Base-by-base conservation (phyloP, 1,140 invertebrate species). In the Hyles euphorbiae region DNA sequence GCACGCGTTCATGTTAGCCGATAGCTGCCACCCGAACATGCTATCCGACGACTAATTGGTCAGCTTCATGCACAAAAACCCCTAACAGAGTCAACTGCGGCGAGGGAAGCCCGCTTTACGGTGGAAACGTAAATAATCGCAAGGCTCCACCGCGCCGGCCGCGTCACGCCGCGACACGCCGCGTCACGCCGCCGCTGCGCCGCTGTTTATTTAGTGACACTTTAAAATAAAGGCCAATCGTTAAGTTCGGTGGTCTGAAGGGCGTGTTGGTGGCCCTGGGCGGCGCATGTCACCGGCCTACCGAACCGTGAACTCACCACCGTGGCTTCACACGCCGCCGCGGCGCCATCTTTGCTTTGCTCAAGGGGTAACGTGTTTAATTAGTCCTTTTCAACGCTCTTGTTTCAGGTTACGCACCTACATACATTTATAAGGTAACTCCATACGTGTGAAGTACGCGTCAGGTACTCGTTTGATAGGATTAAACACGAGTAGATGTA, bases 31-130 rank as follows among this genome's bases (percentile, higher is more conserved):
- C 72, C 70, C 68, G 70, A 72, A 76, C 77, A 81, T 78, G 78
- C 79, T 77, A 82, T 74, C 70, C 67, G 54, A 71, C 72, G 78
- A 78, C 78, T 83, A 81, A 83, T 81, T 82, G 76, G 80, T 66
- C 72, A 68, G 68, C 64, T 67, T 58, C 74, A 71, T 76, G 72
- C 67, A 81, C 75, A 79, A 84, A 83, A 80, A 81, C 72, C 78
- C 77, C 70, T 76, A 74, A 72, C 65, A 68, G 67, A 56, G 67
- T 67, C 70, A 70, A 72, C 72, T 67, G 71, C 60, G 61, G 57
- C 68, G 53, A 68, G 75, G 69, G 68, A 72, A 67, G 67, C 68
- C 66, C 66, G 63, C 58, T 65, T 65, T 69, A 71, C 65, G 63
- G 56, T 62, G 34, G 54, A 60, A 70, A 72, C 66, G 66, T 76